These are phyloP conservation scores for Flabesymbios commensalis DNA, from an alignment of 2,888 invertebrate genomes.

Conservation along the genomic window DNA sequence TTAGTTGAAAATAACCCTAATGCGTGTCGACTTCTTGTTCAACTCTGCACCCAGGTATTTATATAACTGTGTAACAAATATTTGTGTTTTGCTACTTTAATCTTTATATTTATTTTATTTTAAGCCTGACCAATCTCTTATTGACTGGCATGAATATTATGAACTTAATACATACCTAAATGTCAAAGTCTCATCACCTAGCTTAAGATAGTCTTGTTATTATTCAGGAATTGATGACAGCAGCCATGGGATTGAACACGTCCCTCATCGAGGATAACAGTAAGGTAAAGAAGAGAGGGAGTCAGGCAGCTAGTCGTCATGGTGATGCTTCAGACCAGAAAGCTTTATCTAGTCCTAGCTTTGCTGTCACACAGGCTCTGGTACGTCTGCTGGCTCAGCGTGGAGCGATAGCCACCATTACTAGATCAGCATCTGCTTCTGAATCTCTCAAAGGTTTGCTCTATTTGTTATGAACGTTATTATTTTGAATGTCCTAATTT, in stretches of 20 bases:
- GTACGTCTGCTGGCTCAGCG: slow-evolving; percentile 65
- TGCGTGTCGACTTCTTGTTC: slow-evolving; percentile 67
- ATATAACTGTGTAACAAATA: background rate
- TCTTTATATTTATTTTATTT: background rate
- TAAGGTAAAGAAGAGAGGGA: background rate
- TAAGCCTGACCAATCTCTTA: background rate
- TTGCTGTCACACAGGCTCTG: slow-evolving; percentile 69
- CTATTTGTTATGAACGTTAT: background rate
- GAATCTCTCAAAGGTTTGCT: slow-evolving; percentile 17
- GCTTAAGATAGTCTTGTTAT: background rate
- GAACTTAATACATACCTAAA: too few relatives aligned
- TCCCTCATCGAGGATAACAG: slow-evolving; percentile 37
- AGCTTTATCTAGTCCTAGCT: slow-evolving; percentile 57
- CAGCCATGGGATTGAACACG: slow-evolving; percentile 59
- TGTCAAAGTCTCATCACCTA: too few relatives aligned
- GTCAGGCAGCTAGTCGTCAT: slow-evolving; percentile 4
- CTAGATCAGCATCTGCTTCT: background rate
- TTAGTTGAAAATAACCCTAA: slow-evolving; percentile 66
- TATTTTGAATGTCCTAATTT: too few relatives aligned
- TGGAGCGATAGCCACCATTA: background rate
- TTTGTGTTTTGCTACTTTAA: background rate
- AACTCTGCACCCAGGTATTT: slow-evolving; percentile 63
- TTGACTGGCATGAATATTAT: too few relatives aligned
- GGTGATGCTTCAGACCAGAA: slow-evolving; percentile 28
- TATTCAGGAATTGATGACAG: slow-evolving; percentile 62